Evolutionary conservation across 2,113 vertebrate genomes (phyloP).

Genomic region (Genyomyrus donnyi): DNA sequence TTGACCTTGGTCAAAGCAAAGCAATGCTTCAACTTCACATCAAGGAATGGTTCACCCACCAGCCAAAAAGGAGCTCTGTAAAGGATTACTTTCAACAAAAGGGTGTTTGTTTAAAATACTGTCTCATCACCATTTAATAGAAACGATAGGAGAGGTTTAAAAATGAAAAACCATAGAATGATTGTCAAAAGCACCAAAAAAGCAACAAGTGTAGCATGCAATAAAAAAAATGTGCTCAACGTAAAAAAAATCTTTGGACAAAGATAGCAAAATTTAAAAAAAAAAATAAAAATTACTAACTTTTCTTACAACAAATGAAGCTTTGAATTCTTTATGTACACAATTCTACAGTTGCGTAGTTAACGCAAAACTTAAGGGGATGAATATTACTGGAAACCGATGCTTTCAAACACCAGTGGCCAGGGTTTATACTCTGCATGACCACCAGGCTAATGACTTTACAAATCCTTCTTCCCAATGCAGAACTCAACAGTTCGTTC

Average conservation of each 20-base stretch:
- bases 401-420: neutral
- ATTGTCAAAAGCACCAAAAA: constrained; percentile 42
- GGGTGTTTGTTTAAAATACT: neutral
- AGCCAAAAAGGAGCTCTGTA: neutral
- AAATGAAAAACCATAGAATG: constrained; percentile 19
- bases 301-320: neutral
- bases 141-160: neutral
- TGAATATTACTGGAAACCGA: neutral
- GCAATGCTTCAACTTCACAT: neutral
- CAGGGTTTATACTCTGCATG: neutral
- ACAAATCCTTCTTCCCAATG: neutral
- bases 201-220: constrained; percentile 4
- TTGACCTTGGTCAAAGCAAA: neutral
- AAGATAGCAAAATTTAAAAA: neutral
- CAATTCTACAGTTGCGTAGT: neutral
- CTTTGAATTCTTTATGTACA: neutral
- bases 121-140: neutral
- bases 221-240: neutral
- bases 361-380: neutral
- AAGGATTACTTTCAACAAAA: neutral
- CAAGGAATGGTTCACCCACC: neutral
- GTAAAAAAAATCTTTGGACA: constrained; percentile 36
- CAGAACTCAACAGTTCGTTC: neutral
- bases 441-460: neutral
- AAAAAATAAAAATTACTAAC: neutral